These are phyloP conservation scores for Pseudopodoces humilis DNA, from an alignment of 2,113 vertebrate genomes.

Conservation along the genomic window DNA sequence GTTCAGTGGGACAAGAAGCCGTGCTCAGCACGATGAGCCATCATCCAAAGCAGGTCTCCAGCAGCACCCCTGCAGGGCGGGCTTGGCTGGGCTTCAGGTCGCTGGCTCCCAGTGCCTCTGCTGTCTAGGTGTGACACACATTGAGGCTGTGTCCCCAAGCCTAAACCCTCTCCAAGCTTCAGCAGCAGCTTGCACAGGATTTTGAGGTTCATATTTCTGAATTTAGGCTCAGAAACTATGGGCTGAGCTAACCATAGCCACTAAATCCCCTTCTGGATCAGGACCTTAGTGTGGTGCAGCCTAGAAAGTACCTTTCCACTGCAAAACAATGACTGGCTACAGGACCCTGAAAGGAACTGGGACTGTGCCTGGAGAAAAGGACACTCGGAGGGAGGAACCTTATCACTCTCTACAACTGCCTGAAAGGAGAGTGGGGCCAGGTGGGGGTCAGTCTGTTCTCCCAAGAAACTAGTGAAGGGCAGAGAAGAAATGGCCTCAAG, in stretches of 20 bases:
- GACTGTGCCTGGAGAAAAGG: neutral
- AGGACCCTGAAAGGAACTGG: neutral
- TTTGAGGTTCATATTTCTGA: neutral
- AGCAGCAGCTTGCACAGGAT: neutral
- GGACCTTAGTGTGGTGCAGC: neutral
- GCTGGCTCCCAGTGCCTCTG: neutral
- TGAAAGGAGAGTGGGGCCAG: neutral
- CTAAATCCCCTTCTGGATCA: neutral
- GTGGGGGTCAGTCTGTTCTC: neutral
- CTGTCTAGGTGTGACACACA: neutral
- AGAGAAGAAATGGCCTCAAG: neutral
- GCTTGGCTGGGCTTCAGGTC: neutral
- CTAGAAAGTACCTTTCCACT: neutral
- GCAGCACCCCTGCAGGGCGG: neutral
- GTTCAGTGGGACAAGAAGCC: neutral
- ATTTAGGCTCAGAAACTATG: neutral
- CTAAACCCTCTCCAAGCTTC: neutral
- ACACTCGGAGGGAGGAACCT: neutral
- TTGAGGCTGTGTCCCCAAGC: neutral
- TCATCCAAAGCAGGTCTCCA: neutral
- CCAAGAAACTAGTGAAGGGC: neutral
- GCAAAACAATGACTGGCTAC: neutral
- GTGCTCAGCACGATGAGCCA: fast-evolving
- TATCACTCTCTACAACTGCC: neutral
- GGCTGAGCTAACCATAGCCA: neutral